Evolutionary conservation across 2,888 invertebrate genomes (phyloP), one percentile per base, ranked within the genome.

Genomic region (Eristalinus sepulchralis): DNA sequence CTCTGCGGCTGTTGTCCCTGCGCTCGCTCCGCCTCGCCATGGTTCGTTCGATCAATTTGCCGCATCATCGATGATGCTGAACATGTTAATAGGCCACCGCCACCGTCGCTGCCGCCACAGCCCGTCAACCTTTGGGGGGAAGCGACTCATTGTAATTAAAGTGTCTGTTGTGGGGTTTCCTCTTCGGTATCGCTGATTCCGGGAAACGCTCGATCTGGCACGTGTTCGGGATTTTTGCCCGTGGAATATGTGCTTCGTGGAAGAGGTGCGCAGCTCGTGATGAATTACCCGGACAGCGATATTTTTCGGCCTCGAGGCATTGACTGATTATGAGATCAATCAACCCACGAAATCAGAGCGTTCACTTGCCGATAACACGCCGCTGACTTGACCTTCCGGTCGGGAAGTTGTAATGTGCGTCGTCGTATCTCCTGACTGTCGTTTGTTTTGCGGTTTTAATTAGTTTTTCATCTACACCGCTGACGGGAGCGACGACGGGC

Each of bases 31-130:
- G 11, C 8, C 4, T 27, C 57, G 55, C 47, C 36, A 71, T 83
- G 47, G 34, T 27, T 27, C 1, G 34, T 8, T 10, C 70, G 68
- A 81, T 85, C 78, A 75, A 82, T 66, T 86, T 82, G 39, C 36
- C 82, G 78, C 73, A 71, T 86, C 82, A 82, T 62, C 70, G 77
- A 59, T 78, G 82, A 62, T 73, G 82, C 77, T 62, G 31, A 77
- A 55, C 39, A 27, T 53, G 57, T 71, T 78, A 71, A 22, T 59
- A 62, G 17, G 17, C 47, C 55, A 27, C 5, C 27, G 27, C 5
- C 27, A 5, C 27, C 27, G 27, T 27, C 27, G 27, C 27, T 27
- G 27, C 5, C 27, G 2, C 5, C 27, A 27, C 27, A 2, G 39
- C 39, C 39, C 13, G 39, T n/a, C 39, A 64, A 10, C 31, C 17